Evolutionary conservation across 2,888 invertebrate genomes (phyloP).

Genomic region (Dasypogon diadema): DNA sequence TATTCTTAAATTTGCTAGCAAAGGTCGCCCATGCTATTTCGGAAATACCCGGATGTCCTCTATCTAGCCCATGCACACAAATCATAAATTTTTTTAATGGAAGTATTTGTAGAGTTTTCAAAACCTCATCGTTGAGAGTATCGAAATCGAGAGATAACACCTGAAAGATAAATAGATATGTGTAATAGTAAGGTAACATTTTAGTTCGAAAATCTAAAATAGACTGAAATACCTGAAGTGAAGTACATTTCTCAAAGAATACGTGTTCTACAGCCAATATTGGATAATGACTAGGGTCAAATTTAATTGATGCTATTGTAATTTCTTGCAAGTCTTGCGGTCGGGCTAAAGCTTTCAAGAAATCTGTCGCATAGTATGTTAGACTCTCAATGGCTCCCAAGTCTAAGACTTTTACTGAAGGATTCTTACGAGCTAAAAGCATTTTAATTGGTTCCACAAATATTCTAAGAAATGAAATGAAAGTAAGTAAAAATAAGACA

Average conservation of each 20-base stretch:
- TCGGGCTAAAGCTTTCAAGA: slow-evolving; percentile 65
- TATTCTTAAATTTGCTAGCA: slow-evolving; percentile 64
- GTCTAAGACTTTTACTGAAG: slow-evolving; percentile 64
- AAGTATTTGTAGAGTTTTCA: slow-evolving; percentile 65
- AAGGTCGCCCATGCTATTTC: slow-evolving; percentile 76
- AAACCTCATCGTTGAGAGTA: slow-evolving; percentile 65
- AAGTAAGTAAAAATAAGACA: slow-evolving; percentile 31
- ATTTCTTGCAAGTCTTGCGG: slow-evolving; percentile 73
- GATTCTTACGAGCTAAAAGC: slow-evolving; percentile 64
- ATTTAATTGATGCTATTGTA: slow-evolving; percentile 80
- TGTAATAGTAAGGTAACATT: too few relatives aligned
- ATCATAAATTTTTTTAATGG: slow-evolving; percentile 74
- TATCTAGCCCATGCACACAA: slow-evolving; percentile 77
- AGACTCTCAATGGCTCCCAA: slow-evolving; percentile 67
- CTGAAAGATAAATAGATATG: slow-evolving; percentile 52
- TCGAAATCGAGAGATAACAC: slow-evolving; percentile 67
- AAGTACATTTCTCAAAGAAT: slow-evolving; percentile 73
- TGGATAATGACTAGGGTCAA: slow-evolving; percentile 77
- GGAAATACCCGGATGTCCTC: slow-evolving; percentile 74
- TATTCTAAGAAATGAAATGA: too few relatives aligned
- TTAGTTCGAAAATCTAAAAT: background rate
- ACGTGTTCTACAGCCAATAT: slow-evolving; percentile 70
- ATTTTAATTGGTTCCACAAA: slow-evolving; percentile 67
- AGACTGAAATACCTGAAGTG: slow-evolving; percentile 69
- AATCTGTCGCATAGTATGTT: slow-evolving; percentile 66